Base-by-base conservation (phyloP, 2,888 invertebrate genomes). In the Drosophila macrospina region DNA sequence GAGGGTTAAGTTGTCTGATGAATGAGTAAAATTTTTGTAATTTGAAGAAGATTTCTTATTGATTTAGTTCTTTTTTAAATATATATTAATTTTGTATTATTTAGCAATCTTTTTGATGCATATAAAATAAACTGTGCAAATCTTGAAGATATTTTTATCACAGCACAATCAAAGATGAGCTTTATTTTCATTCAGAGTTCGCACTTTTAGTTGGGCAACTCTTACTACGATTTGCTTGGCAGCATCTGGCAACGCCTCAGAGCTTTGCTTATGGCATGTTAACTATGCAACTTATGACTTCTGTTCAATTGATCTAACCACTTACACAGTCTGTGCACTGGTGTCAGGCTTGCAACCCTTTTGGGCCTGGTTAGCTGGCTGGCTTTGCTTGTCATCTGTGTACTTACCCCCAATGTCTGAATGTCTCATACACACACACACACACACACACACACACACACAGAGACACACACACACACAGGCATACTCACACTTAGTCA, bases 311-410 rank as follows among this genome's bases (percentile, higher is more conserved):
- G 72, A 74, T 48, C 74, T 74, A 26, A 37, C 72, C 57, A 57
- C 45, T 51, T 57, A 61, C 41, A 16, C 41, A 16, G 48, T 16
- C 39, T 51, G 30, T 52, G 41, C 20, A 7, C n/a, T 60, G 54
- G 30, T 54, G 61, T 60, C 24, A 10, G 7, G 61, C 28, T 63
- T 48, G 78, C 74, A 73, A 75, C 74, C 78, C 74, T 62, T 47
- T 48, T 48, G 42, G 32, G 20, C 24, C 34, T 57, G 30, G 15
- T 16, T 30, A 30, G 24, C 13, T 59, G 28, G 28, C 45, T 75
- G 47, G 78, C 78, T 73, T 54, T 72, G 74, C 48, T 77, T 77
- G 73, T 77, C 74, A 77, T 68, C 73, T 68, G 56, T 48, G 60
- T 48, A 60, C 73, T 75, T 77, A 77, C 68, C 78, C 68, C 42